Conservation (phyloP, 2,888 invertebrate species). For the Campaea margaritaria region DNA sequence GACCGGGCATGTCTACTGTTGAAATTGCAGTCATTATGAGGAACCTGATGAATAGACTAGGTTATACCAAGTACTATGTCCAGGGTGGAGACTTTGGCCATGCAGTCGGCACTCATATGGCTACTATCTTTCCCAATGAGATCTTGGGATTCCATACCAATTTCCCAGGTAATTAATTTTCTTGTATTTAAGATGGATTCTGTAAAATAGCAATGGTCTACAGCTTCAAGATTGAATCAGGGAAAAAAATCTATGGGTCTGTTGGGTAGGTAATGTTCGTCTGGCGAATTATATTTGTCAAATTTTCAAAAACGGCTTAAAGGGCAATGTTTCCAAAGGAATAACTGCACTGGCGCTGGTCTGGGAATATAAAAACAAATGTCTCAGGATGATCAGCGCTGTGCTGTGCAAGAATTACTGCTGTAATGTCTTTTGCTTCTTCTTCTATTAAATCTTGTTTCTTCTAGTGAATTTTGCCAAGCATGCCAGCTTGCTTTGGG, state of each 20-base stretch:
- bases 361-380: no score
- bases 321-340: no score
- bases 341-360: no score
- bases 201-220: no score
- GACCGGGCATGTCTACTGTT: constrained; percentile 85
- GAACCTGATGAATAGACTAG: constrained; percentile 89
- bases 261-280: no score
- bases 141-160: constrained; percentile 87
- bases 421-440: no score
- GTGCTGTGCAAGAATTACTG: no score
- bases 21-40: constrained; percentile 87
- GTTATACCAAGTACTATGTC: constrained; percentile 86
- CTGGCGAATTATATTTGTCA: no score
- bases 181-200: neutral
- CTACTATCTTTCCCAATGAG: constrained; percentile 86
- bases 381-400: no score
- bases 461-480: constrained; percentile 60
- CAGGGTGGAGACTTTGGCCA: constrained; percentile 93
- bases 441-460: neutral
- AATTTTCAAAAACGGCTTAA: no score
- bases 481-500: constrained; percentile 55
- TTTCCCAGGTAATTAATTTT: constrained; percentile 66
- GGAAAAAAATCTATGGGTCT: no score
- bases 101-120: constrained; percentile 85
- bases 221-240: no score